Evolutionary conservation across 2,888 invertebrate genomes (phyloP).

Genomic region (Himalopsyche kuldschensis): DNA sequence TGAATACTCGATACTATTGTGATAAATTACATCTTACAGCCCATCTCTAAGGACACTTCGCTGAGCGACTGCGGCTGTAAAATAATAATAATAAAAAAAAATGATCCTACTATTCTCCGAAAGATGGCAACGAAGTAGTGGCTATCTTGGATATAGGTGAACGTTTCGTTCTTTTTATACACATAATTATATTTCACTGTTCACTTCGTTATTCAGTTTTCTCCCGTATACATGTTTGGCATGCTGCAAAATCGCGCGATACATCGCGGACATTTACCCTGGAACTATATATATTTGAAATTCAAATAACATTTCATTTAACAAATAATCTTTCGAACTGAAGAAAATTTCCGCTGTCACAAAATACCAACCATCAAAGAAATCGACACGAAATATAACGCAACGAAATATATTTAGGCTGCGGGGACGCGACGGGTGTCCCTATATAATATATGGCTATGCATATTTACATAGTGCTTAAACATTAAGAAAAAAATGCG

Average conservation of each 20-base stretch:
- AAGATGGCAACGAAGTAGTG: slow-evolving; percentile 20
- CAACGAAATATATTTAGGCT: not conserved
- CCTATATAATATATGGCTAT: too few species aligned
- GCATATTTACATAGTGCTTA: too few species aligned
- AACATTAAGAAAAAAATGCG: too few species aligned
- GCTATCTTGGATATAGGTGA: slow-evolving; percentile 22
- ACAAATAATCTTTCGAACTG: not conserved
- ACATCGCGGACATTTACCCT: not conserved
- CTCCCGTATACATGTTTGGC: not conserved
- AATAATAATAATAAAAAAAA: slow-evolving; percentile 9
- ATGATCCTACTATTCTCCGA: slow-evolving; percentile 17
- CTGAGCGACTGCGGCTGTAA: not conserved
- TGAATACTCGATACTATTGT: not conserved
- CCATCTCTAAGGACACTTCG: not conserved
- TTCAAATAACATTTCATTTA: not conserved
- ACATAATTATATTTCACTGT: not conserved
- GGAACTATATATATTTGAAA: not conserved
- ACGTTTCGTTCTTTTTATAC: slow-evolving; percentile 14
- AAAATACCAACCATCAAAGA: too few species aligned
- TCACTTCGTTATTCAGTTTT: not conserved
- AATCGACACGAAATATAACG: too few species aligned
- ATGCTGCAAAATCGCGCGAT: not conserved
- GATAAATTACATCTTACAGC: not conserved
- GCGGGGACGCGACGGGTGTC: not conserved
- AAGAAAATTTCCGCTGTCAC: not conserved